Conservation (phyloP, 2,888 invertebrate genomes). For the Anoplius nigerrimus region DNA sequence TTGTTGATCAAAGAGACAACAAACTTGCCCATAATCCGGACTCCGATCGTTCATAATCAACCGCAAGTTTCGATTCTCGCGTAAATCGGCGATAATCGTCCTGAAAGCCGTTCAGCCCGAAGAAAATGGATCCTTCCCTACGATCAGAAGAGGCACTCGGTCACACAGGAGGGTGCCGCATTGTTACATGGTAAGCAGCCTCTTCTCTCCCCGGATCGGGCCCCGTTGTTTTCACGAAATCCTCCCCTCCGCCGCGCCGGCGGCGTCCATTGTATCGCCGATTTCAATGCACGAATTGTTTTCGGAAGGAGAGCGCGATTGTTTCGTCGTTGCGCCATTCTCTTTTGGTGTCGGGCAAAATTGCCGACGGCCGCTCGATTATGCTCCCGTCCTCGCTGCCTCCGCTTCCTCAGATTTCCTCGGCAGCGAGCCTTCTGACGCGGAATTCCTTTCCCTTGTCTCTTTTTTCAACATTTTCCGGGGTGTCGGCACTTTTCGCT, state of each 20-base stretch:
- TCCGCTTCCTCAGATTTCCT: too few species aligned
- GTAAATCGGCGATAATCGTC: conserved; percentile 21
- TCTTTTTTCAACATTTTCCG: too few species aligned
- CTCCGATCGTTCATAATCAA: too few species aligned
- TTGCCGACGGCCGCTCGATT: conserved; percentile 25
- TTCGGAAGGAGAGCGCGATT: conserved; percentile 48
- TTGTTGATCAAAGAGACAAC: too few species aligned
- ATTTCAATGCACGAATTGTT: conserved; percentile 54
- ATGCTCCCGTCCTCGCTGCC: too few species aligned
- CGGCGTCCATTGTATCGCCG: conserved; percentile 47
- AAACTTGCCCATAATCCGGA: too few species aligned
- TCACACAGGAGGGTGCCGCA: conserved; percentile 59
- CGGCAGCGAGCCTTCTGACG: too few species aligned
- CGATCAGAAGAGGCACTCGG: conserved; percentile 47
- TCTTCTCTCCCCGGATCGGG: conserved; percentile 22
- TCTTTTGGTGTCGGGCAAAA: conserved; percentile 45
- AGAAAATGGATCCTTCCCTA: conserved; percentile 40
- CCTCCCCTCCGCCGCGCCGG: not conserved
- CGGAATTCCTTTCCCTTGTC: too few species aligned
- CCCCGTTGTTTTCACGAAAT: conserved; percentile 29
- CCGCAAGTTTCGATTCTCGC: too few species aligned
- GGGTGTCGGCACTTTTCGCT: too few species aligned
- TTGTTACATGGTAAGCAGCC: conserved; percentile 48
- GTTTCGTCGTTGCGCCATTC: conserved; percentile 43
- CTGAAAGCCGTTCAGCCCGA: not conserved